Percentiles rank a stretch among this genome's conserved stretches.
These are phyloP conservation scores for Gymnothorax javanicus DNA, from an alignment of 2,797 vertebrate species.

Conservation along the genomic window DNA sequence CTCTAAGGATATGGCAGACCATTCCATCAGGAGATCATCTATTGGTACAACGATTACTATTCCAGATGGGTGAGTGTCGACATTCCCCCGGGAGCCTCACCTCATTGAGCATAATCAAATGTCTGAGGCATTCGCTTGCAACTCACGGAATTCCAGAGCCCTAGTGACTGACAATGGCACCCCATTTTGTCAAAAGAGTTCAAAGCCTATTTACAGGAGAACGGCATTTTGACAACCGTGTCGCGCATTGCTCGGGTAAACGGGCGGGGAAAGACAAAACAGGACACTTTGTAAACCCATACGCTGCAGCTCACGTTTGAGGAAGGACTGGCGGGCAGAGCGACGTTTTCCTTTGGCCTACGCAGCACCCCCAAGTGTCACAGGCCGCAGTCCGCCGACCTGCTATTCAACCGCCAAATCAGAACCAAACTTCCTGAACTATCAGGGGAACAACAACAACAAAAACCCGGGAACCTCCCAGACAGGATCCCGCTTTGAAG, in stretches of 20 bases:
- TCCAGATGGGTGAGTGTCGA: constrained; percentile 27
- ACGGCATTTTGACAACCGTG: not conserved
- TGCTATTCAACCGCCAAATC: constrained; percentile 29
- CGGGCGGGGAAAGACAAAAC: constrained; percentile 31
- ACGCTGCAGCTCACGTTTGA: constrained; percentile 22
- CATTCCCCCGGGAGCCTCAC: no score
- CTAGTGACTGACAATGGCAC: not conserved
- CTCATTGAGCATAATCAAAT: no score
- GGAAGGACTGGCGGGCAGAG: constrained; percentile 26
- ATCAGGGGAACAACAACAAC: no score
- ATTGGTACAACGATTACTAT: not conserved
- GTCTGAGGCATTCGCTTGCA: no score
- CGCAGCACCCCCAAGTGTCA: not conserved
- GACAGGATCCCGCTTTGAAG: not conserved
- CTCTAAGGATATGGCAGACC: no score
- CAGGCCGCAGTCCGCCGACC: constrained; percentile 28
- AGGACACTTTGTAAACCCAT: constrained; percentile 22
- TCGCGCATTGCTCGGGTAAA: constrained; percentile 31
- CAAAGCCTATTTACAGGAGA: not conserved
- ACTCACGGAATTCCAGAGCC: not conserved
- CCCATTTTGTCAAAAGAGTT: not conserved
- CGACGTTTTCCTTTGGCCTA: constrained; percentile 26
- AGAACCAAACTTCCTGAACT: constrained; percentile 28
- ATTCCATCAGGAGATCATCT: no score
- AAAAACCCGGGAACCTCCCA: no score